A percentile compares a stretch with the other conserved stretches of the same genome.
Conservation (phyloP, 92 coral and sea anemone species). For the Hydrozoanthus gracilis region DNA sequence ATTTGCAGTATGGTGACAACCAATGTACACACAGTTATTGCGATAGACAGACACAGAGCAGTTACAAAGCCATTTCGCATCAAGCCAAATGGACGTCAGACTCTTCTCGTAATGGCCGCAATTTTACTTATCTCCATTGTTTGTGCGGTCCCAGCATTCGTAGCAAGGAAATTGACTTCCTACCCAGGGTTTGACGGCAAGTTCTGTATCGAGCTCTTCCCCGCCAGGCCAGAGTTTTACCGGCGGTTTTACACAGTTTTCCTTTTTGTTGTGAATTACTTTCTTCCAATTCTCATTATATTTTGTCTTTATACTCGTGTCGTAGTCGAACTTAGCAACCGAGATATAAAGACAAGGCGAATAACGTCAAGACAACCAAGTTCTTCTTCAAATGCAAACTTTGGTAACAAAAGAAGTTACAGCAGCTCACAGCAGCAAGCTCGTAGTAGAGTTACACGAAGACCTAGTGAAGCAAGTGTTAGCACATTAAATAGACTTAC, state of each 20-base stretch:
- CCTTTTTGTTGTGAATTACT: slow-evolving; percentile 68
- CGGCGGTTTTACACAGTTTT: slow-evolving; percentile 63
- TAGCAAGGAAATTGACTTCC: slow-evolving; percentile 37
- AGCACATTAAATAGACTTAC: slow-evolving; percentile 27
- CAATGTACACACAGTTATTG: slow-evolving; percentile 71
- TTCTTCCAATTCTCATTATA: slow-evolving; percentile 59
- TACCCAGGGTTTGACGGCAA: slow-evolving; percentile 27
- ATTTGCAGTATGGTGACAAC: slow-evolving; percentile 72
- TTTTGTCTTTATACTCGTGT: slow-evolving; percentile 55
- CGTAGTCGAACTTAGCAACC: slow-evolving; percentile 48
- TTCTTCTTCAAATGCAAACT: slow-evolving; percentile 1
- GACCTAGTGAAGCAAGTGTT: not conserved
- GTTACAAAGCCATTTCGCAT: slow-evolving; percentile 55
- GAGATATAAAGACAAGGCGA: slow-evolving; percentile 52
- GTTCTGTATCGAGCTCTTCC: slow-evolving; percentile 59
- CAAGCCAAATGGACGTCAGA: slow-evolving; percentile 19
- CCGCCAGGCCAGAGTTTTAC: slow-evolving; percentile 44
- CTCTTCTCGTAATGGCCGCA: slow-evolving; percentile 31
- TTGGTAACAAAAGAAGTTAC: not conserved
- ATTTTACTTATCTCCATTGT: slow-evolving; percentile 52
- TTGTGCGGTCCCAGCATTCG: slow-evolving; percentile 62
- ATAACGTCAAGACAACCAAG: slow-evolving; percentile 1
- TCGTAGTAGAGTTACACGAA: not conserved
- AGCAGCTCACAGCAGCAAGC: slow-evolving; percentile 1
- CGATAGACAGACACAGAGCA: slow-evolving; percentile 66